Evolutionary conservation across 2,113 vertebrate genomes (phyloP).

Genomic region (Bufo bufo): DNA sequence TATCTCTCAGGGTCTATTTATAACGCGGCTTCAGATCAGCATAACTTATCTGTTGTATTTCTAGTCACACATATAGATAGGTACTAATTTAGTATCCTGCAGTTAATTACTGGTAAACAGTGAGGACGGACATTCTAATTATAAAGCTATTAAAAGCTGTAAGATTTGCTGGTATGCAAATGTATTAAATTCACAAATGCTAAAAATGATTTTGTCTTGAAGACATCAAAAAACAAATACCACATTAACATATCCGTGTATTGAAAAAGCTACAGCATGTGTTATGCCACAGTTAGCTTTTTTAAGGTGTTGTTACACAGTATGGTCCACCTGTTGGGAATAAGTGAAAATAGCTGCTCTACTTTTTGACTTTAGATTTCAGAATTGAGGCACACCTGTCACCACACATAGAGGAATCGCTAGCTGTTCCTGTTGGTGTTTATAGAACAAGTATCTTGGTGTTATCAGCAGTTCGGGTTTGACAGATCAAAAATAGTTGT

Average conservation of each 20-base stretch:
- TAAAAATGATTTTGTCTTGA: not conserved
- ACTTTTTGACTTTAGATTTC: not conserved
- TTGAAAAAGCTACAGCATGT: not conserved
- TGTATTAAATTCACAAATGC: not conserved
- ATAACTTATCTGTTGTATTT: slow-evolving; percentile 17
- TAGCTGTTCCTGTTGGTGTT: not conserved
- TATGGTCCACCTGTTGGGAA: not conserved
- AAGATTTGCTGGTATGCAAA: not conserved
- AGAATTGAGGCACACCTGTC: not conserved
- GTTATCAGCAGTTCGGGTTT: not conserved
- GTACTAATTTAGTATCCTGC: slow-evolving; percentile 26
- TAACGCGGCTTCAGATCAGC: slow-evolving; percentile 17
- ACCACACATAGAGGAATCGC: not conserved
- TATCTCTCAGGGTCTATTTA: slow-evolving; percentile 39
- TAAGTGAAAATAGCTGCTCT: not conserved
- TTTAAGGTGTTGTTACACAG: not conserved
- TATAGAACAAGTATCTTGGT: not conserved
- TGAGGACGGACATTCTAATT: not conserved
- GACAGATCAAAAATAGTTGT: too few relatives aligned
- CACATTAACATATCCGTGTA: slow-evolving; percentile 5
- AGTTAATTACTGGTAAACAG: slow-evolving; percentile 41
- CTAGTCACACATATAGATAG: slow-evolving; percentile 37
- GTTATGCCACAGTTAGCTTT: not conserved
- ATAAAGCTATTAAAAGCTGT: not conserved
- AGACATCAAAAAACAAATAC: not conserved